Evolutionary conservation across 1,140 invertebrate genomes (phyloP).

Genomic region (Ceratosolen solmsi): DNA sequence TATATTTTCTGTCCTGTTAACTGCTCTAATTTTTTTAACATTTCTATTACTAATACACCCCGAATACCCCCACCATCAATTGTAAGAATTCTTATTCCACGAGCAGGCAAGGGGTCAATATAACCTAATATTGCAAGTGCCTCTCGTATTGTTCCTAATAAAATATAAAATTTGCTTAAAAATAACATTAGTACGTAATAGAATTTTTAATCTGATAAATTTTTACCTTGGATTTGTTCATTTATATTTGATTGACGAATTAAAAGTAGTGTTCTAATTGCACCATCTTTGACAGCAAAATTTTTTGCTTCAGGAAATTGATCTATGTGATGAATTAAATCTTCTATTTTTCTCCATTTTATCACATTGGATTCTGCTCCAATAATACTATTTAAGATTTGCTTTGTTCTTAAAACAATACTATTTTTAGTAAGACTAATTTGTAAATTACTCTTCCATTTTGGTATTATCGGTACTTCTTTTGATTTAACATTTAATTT

Average conservation of each 20-base stretch:
- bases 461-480: constrained; percentile 61
- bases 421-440: constrained; percentile 73
- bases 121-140: constrained; percentile 85
- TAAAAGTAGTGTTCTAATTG: constrained; percentile 77
- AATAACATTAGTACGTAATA: too few relatives aligned
- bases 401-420: constrained; percentile 79
- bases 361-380: constrained; percentile 77
- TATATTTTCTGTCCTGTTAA: constrained; percentile 79
- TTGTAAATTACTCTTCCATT: constrained; percentile 69
- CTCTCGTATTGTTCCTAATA: constrained; percentile 73
- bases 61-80: constrained; percentile 94
- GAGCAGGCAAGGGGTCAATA: constrained; percentile 78
- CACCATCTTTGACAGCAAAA: constrained; percentile 81
- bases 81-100: constrained; percentile 86
- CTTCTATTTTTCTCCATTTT: constrained; percentile 77
- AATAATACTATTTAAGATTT: constrained; percentile 79
- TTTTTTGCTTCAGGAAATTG: constrained; percentile 82
- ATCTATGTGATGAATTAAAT: constrained; percentile 80
- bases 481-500: constrained; percentile 62
- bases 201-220: constrained; percentile 8
- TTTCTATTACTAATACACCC: constrained; percentile 86
- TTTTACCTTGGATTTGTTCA: constrained; percentile 67
- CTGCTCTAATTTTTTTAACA: constrained; percentile 84
- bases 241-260: constrained; percentile 67
- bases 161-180: constrained; percentile 22